A percentile compares a stretch with the other conserved stretches of the same genome.
Conservation (phyloP, 2,113 vertebrate genomes). For the Spea multiplicata region DNA sequence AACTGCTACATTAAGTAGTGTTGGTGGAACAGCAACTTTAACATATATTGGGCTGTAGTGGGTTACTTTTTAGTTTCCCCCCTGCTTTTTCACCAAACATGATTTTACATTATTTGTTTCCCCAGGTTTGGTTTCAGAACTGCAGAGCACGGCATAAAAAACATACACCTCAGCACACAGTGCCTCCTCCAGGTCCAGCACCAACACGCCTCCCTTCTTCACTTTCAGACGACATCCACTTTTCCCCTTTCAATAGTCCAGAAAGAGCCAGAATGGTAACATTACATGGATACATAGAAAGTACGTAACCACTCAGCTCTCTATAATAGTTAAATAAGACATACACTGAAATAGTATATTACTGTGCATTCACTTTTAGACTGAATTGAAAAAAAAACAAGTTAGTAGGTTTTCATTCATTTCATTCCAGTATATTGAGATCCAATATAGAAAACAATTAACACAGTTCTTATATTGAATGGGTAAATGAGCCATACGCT, state of each 20-base stretch:
- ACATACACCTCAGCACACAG: constrained; percentile 91
- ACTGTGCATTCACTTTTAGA: background rate
- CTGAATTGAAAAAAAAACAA: background rate
- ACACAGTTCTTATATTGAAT: too few relatives aligned
- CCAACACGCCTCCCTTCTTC: constrained; percentile 89
- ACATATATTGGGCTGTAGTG: too few relatives aligned
- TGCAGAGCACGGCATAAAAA: constrained; percentile 99
- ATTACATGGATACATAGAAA: constrained; percentile 96
- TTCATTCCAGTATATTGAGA: too few relatives aligned
- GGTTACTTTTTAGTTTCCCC: too few relatives aligned
- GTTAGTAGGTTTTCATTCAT: background rate
- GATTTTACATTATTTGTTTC: background rate
- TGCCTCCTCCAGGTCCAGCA: constrained; percentile 84
- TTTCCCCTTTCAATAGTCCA: constrained; percentile 92
- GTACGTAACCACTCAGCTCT: constrained; percentile 66
- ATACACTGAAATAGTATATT: background rate
- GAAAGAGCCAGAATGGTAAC: constrained; percentile 97
- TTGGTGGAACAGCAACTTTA: too few relatives aligned
- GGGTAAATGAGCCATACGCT: too few relatives aligned
- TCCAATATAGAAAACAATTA: too few relatives aligned
- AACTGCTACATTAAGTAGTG: too few relatives aligned
- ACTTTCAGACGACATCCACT: constrained; percentile 92
- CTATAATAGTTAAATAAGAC: background rate
- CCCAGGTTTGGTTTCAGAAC: constrained; percentile 99
- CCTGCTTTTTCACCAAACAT: too few relatives aligned